Base-by-base conservation (phyloP, 2,888 invertebrate species). In the Cremastinae sp. region DNA sequence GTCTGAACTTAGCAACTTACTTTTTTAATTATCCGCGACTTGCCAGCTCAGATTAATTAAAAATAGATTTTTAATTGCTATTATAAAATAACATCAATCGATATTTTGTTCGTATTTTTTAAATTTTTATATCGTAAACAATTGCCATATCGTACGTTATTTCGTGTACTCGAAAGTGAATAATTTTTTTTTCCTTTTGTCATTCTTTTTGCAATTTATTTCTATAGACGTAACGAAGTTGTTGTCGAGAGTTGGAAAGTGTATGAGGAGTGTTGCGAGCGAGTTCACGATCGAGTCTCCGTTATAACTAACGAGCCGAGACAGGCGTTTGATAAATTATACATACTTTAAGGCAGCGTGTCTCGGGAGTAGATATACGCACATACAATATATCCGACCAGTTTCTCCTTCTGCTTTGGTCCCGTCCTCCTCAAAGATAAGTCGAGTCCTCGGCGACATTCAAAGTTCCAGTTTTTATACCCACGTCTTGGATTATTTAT, bases 291-390 rank as follows among this genome's bases (percentile, higher is more conserved):
- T 76, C 72, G 76, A 58, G 35, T 53, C 47, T 43, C 72, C 72
- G 76, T 76, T 76, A 76, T 72, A 73, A 76, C 76, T 76, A 76
- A 76, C 76, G 76, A 76, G 72, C 72, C 76, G 58, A 68, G 76
- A 76, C 76, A 76, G 72, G 58, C 76, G 72, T 72, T 76, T 73
- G 76, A 76, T 76, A 76, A 76, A 76, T 76, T 73, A 70, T 76
- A 73, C 73, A 73, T 73, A 73, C 73, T 69, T 73, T 76, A 76
- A 73, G 18, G 2, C 28, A 18, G 69, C 65, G 69, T 72, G 68
- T 73, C 73, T 64, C 75, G 75, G 59, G 76, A 69, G 53, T 69
- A 5, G 28, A 28, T 28, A 28, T n/a, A n/a, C n/a, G n/a, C n/a
- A n/a, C n/a, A n/a, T 58, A 35, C 68, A 45, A 68, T 55, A 39